phyloP scores from a whole-genome alignment of 1,140 invertebrate genomes.

The Drosophila equinoxialis region DNA sequence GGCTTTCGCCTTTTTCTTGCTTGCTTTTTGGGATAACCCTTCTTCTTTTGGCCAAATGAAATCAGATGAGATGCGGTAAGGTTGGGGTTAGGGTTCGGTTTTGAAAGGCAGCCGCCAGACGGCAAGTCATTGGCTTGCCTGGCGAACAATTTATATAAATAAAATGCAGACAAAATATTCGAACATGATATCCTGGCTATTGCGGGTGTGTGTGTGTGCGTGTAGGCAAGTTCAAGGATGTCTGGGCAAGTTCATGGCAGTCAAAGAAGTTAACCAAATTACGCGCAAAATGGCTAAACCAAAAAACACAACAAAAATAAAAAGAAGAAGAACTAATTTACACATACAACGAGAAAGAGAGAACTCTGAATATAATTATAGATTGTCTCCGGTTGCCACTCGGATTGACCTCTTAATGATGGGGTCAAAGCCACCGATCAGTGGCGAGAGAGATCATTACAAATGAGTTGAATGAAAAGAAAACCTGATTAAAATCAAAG shows the following conservation, averaged over 20 bases:
- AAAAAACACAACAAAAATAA: conserved; percentile 64
- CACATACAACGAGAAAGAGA: not conserved
- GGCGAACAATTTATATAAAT: conserved; percentile 59
- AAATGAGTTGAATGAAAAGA: not conserved
- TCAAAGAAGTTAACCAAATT: conserved; percentile 55
- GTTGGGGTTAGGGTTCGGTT: not conserved
- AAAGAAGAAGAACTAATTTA: conserved; percentile 21
- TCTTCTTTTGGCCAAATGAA: conserved; percentile 2
- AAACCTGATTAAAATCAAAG: conserved; percentile 3
- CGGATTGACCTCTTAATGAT: not conserved
- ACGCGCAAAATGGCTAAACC: conserved; percentile 61
- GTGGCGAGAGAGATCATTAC: not conserved
- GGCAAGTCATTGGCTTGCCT: conserved; percentile 40
- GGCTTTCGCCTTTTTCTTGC: not conserved
- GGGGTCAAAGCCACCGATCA: conserved; percentile 37
- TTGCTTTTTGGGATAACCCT: conserved; percentile 2
- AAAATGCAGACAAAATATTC: conserved; percentile 73
- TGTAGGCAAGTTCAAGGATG: conserved; percentile 71
- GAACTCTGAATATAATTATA: conserved; percentile 2
- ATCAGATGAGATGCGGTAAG: conserved; percentile 6
- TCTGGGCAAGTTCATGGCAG: conserved; percentile 46
- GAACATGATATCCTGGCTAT: conserved; percentile 67
- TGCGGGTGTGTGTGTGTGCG: conserved; percentile 16
- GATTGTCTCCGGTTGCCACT: not conserved
- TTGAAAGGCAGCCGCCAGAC: conserved; percentile 28